Base-by-base conservation (phyloP, 2,888 invertebrate species). In the Galerucella pusilla region DNA sequence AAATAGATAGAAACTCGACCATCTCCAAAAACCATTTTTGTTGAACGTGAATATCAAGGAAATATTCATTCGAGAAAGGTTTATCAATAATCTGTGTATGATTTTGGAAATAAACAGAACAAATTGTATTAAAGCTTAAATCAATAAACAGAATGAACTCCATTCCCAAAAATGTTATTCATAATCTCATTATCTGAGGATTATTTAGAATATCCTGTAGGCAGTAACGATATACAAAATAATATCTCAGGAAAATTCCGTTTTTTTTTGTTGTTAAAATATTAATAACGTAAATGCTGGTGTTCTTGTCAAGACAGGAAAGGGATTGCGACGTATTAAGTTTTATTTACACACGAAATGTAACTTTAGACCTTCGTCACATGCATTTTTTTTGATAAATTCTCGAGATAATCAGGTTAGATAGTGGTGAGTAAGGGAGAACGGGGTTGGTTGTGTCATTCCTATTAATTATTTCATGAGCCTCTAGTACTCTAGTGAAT, bases 291-390 rank as follows among this genome's bases (percentile, higher is more conserved):
- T 69, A 42, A 74, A 65, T 14, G 49, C 64, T 52, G 49, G n/a
- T n/a, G n/a, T n/a, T 70, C 68, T 74, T 70, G 69, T 59, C 69
- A 49, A 60, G 65, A 49, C 49, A 42, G 74, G 69, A 74, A 70
- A 74, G 35, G 57, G 52, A 74, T 42, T 69, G 28, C 70, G 69
- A 70, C 69, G 59, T 70, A 70, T 73, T 57, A 57, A 57, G 57
- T 46, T 64, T 74, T 74, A 57, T 70, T 52, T 65, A 42, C 52
- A 73, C 73, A 73, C 73, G 68, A 73, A 68, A 73, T 20, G 54
- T 60, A 60, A n/a, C 6, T 52, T 52, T n/a, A n/a, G n/a, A 52
- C 6, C 52, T 52, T 6, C 1, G 6, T 42, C 25, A 60, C 60
- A 25, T 46, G 20, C 2, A 59, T 66, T 14, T 14, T 28, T 35